These are phyloP conservation scores for Trachelus troglodyta DNA, from an alignment of 2,888 invertebrate species.

Conservation along the genomic window DNA sequence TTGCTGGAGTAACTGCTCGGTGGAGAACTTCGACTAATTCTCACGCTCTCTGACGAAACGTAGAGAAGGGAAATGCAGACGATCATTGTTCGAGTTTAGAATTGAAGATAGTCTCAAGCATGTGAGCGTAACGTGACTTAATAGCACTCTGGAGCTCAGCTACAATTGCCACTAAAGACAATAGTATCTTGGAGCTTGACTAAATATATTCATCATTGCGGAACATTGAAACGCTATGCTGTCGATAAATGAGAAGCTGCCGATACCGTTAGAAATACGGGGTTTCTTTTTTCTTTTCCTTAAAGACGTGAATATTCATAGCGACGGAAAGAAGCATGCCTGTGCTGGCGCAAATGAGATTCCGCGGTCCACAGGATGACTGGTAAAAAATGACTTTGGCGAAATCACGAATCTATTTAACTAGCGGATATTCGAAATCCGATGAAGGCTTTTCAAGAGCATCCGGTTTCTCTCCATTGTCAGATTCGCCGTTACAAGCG, in stretches of 20 bases:
- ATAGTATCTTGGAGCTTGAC: not conserved
- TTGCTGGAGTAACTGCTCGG: not conserved
- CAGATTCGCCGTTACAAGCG: not conserved
- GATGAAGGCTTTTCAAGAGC: not conserved
- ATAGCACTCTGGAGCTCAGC: not conserved
- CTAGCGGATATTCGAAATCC: not conserved
- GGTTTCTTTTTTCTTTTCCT: not conserved
- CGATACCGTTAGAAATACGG: not conserved
- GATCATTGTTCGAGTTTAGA: not conserved
- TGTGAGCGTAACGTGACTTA: not conserved
- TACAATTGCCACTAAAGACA: not conserved
- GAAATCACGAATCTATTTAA: not conserved
- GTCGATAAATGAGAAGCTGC: not conserved
- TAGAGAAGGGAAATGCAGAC: not conserved
- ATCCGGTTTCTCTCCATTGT: not conserved
- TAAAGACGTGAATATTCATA: not conserved
- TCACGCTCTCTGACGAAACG: not conserved
- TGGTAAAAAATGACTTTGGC: not conserved
- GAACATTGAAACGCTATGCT: not conserved
- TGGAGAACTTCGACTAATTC: not conserved
- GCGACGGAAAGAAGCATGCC: not conserved
- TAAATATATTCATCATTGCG: not conserved
- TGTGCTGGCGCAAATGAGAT: not conserved
- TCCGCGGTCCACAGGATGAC: not conserved
- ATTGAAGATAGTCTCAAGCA: not conserved